phyloP scores from a whole-genome alignment of 2,888 invertebrate genomes.

The Tinea semifulvella region DNA sequence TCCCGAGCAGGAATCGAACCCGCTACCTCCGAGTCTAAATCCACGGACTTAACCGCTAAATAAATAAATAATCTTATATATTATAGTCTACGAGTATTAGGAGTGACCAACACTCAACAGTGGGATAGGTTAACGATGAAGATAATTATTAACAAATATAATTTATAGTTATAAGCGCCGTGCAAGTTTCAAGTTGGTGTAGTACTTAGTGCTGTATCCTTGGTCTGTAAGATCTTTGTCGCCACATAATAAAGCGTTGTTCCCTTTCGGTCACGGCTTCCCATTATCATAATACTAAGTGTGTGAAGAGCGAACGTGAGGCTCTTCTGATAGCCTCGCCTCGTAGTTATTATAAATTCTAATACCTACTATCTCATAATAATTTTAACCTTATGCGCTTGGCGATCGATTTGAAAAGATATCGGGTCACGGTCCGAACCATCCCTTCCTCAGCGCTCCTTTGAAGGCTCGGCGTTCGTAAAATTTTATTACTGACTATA shows the following conservation, averaged over 20 bases:
- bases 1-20: too few species aligned
- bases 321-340: constrained; percentile 26
- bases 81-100: too few species aligned
- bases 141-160: too few species aligned
- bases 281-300: constrained; percentile 43
- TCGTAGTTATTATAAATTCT: constrained; percentile 38
- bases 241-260: constrained; percentile 32
- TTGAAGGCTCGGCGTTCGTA: constrained; percentile 22
- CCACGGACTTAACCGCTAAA: too few species aligned
- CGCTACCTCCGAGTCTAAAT: too few species aligned
- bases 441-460: constrained; percentile 23
- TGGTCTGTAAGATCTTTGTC: too few species aligned
- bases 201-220: too few species aligned
- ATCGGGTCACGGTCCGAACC: constrained; percentile 33
- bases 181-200: too few species aligned
- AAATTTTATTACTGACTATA: constrained; percentile 33
- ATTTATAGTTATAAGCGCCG: too few species aligned
- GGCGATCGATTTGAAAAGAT: constrained; percentile 42
- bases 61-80: too few species aligned
- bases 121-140: too few species aligned
- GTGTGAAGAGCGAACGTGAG: constrained; percentile 36
- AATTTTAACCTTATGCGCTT: constrained; percentile 24
- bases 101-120: too few species aligned
- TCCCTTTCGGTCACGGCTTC: constrained; percentile 42
- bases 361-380: constrained; percentile 36